Percentiles rank a stretch among this genome's conserved stretches.
phyloP scores from a whole-genome alignment of 2,797 vertebrate species.

The Scolopax rusticola region DNA sequence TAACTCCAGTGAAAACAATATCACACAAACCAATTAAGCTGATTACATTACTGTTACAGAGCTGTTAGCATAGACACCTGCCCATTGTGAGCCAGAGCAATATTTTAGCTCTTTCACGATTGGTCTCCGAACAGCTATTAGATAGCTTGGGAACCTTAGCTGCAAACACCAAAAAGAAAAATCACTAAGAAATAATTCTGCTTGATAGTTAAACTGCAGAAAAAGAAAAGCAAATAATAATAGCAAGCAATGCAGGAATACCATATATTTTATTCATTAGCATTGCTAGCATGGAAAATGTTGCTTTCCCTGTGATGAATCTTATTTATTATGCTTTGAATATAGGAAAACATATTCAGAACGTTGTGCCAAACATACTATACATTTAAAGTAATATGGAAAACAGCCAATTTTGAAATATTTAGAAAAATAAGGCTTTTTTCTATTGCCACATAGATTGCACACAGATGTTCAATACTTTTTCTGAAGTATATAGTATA shows the following conservation, averaged over 20 bases:
- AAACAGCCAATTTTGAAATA: conserved; percentile 66
- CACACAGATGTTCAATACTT: conserved; percentile 16
- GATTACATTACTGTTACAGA: not conserved
- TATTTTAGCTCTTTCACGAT: not conserved
- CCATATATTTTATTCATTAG: conserved; percentile 60
- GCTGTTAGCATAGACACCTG: not conserved
- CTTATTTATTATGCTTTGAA: conserved; percentile 49
- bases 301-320: conserved; percentile 47
- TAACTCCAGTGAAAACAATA: not conserved
- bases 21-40: not conserved
- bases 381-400: conserved; percentile 56
- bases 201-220: conserved; percentile 21
- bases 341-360: conserved; percentile 41
- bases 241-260: conserved; percentile 19
- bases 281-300: conserved; percentile 33
- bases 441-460: conserved; percentile 41
- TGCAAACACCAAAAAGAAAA: not conserved
- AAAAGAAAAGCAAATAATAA: conserved; percentile 9
- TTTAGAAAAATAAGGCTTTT: conserved; percentile 31
- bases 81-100: not conserved
- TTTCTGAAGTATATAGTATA: conserved; percentile 3
- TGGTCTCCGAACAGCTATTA: not conserved
- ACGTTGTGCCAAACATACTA: not conserved
- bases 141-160: not conserved
- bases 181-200: conserved; percentile 3